phyloP scores from a whole-genome alignment of 2,888 invertebrate species.

The Arctia plantaginis region DNA sequence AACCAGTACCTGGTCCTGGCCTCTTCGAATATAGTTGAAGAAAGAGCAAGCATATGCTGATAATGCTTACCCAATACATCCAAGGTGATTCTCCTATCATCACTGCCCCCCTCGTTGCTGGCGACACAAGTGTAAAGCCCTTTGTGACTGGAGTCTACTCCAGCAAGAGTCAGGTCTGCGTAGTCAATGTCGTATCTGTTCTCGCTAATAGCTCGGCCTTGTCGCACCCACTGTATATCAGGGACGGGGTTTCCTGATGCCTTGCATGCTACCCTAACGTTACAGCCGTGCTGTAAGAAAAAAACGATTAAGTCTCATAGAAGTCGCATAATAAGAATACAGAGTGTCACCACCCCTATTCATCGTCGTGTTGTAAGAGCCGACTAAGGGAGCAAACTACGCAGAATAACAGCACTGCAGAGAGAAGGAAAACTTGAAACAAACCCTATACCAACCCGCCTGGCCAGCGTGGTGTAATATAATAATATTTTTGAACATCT shows the following conservation, averaged over 20 bases:
- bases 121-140: slow-evolving; percentile 87
- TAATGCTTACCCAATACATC: slow-evolving; percentile 73
- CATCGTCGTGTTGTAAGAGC: too few relatives aligned
- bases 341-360: too few relatives aligned
- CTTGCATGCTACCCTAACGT: slow-evolving; percentile 78
- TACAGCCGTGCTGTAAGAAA: slow-evolving; percentile 66
- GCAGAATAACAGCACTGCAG: too few relatives aligned
- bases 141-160: slow-evolving; percentile 58
- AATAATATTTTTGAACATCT: too few relatives aligned
- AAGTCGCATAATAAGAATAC: too few relatives aligned
- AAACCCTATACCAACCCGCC: too few relatives aligned
- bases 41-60: not conserved
- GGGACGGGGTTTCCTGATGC: slow-evolving; percentile 87
- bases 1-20: too few relatives aligned
- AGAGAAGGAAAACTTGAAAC: too few relatives aligned
- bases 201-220: slow-evolving; percentile 63
- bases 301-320: too few relatives aligned
- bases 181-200: slow-evolving; percentile 62
- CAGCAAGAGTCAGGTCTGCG: slow-evolving; percentile 68
- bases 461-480: too few relatives aligned
- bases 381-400: too few relatives aligned
- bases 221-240: slow-evolving; percentile 86
- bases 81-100: slow-evolving; percentile 68
- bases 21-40: too few relatives aligned
- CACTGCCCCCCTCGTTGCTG: slow-evolving; percentile 83